Conservation (phyloP, 2,113 vertebrate genomes). For the Paradisaea rubra region DNA sequence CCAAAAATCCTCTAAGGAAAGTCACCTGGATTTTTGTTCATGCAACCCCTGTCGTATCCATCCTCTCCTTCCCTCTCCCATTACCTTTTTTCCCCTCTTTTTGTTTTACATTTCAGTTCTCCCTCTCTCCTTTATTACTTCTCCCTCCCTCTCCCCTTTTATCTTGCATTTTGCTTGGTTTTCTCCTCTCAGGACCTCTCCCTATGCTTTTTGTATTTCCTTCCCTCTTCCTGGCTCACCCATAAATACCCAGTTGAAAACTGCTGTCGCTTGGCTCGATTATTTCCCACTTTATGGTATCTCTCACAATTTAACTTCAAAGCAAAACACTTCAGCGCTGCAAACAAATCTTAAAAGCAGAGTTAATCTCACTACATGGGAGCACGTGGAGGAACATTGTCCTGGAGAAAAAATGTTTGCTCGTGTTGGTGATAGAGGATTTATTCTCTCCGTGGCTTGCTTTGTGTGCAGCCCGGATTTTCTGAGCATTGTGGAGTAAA, state of each 20-base stretch:
- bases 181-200: not conserved
- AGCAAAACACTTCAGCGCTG: not conserved
- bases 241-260: not conserved
- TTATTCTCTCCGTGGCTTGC: not conserved
- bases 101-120: not conserved
- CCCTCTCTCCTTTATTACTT: not conserved
- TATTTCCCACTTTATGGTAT: not conserved
- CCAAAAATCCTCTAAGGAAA: not conserved
- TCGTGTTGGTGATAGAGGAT: not conserved
- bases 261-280: not conserved
- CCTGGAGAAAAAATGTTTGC: not conserved
- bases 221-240: not conserved
- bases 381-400: not conserved
- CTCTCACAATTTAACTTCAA: not conserved
- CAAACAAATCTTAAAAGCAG: not conserved
- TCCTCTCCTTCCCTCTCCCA: not conserved
- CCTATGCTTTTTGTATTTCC: not conserved
- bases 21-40: not conserved
- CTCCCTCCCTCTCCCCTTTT: not conserved
- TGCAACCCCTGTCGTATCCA: not conserved
- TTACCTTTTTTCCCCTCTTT: not conserved
- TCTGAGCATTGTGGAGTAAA: not conserved
- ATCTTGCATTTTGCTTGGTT: not conserved
- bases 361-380: not conserved
- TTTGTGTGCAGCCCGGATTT: not conserved